Percentiles rank a stretch among this genome's conserved stretches.
Conservation (phyloP, 1,140 invertebrate genomes). For the Aphidius gifuensis region DNA sequence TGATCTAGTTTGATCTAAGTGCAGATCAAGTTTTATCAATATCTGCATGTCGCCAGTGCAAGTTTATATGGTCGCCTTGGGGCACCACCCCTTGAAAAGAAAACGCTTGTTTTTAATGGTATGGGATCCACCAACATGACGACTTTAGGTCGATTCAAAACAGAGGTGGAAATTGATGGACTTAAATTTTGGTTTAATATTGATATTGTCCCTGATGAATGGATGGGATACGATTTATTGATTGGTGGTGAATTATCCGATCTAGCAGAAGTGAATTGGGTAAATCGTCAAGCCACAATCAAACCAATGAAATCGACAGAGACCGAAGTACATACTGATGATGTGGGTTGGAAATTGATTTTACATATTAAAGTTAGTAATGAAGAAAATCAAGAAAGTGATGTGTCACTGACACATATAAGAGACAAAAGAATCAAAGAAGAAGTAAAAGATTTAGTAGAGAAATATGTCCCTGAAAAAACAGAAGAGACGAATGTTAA, state of each 20-base stretch:
- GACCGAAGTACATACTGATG: neutral
- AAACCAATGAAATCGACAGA: neutral
- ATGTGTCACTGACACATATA: neutral
- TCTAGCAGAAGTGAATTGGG: neutral
- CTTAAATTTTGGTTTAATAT: too few species aligned
- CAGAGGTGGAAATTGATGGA: too few species aligned
- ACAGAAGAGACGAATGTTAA: slow-evolving; percentile 6
- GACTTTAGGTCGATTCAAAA: too few species aligned
- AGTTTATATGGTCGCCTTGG: too few species aligned
- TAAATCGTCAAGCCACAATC: slow-evolving; percentile 8
- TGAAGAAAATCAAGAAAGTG: neutral
- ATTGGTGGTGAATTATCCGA: slow-evolving; percentile 20
- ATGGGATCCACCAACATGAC: too few species aligned
- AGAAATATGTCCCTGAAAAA: slow-evolving; percentile 5
- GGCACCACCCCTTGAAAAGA: too few species aligned
- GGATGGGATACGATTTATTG: slow-evolving; percentile 12
- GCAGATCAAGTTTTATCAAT: too few species aligned
- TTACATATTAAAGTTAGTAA: slow-evolving; percentile 4
- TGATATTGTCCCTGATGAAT: slow-evolving; percentile 20
- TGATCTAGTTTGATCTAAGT: too few species aligned
- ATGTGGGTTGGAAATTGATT: neutral
- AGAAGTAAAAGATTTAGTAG: slow-evolving; percentile 5
- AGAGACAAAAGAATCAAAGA: neutral
- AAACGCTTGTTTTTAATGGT: too few species aligned
- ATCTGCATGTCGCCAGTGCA: too few species aligned